Conservation (phyloP, 2,797 vertebrate species). For the Chelonia mydas region DNA sequence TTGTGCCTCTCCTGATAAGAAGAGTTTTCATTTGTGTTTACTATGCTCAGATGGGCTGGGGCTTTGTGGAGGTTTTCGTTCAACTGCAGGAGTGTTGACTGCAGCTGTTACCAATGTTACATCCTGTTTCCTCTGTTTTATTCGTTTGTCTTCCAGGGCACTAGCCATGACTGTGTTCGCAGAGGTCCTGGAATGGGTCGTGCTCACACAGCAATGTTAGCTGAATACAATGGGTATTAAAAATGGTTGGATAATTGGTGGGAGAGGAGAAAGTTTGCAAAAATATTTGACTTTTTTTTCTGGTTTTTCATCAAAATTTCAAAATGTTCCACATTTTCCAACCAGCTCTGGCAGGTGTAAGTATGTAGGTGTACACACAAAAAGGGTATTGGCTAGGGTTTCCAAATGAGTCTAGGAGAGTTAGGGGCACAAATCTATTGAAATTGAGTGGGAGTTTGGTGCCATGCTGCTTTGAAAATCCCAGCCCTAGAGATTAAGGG, state of each 20-base stretch:
- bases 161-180: background rate
- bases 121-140: background rate
- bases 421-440: conserved; percentile 47
- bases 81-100: background rate
- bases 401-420: background rate
- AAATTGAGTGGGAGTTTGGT: conserved; percentile 27
- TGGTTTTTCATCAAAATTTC: background rate
- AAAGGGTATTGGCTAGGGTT: background rate
- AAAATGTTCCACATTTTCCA: background rate
- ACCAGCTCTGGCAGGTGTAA: background rate
- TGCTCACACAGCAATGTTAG: accelerated
- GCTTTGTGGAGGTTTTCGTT: background rate
- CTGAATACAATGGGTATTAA: background rate
- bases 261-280: background rate
- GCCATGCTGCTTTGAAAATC: conserved; percentile 38
- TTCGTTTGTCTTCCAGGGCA: background rate
- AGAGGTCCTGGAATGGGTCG: accelerated
- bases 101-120: background rate
- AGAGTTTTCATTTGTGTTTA: background rate
- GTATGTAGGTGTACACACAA: background rate
- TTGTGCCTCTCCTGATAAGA: background rate
- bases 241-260: background rate
- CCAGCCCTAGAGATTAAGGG: conserved; percentile 26
- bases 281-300: background rate
- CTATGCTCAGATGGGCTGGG: accelerated